Base-by-base conservation (phyloP, 2,888 invertebrate genomes). In the Pandemis cinnamomeana region DNA sequence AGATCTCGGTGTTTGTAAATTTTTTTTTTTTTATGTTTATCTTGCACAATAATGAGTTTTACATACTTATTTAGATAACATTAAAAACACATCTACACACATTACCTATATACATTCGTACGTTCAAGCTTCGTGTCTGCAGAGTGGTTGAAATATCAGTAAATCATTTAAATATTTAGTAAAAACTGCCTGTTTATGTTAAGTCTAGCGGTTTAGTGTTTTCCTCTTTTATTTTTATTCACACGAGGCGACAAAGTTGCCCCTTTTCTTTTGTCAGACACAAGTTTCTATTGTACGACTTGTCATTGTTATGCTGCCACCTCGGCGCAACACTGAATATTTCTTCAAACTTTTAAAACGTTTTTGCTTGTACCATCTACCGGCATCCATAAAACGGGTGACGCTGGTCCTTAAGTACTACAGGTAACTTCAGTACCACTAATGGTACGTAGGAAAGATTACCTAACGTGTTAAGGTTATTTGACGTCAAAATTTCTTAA, bases 211-310 rank as follows among this genome's bases (percentile, higher is more conserved):
- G 83, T 87, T 86, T 86, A 86, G 85, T 84, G 86, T 84, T 84
- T 84, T 82, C 82, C 78, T 86, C 83, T 86, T 88, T 87, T 87
- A 87, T 89, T 88, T 88, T 87, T 83, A 84, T 87, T 89, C 87
- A 89, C 89, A 87, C 88, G 88, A 80, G 79, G 82, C 76, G 72
- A 69, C 80, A 81, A 82, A 82, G 83, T 83, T 82, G 78, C 82
- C 80, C 83, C 83, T 83, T 87, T 87, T 84, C 83, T 89, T 88
- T 89, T 89, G 87, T 87, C 83, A 83, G 83, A 88, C 87, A 88
- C 84, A 86, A 87, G 86, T 87, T 87, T 88, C 87, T 87, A 88
- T 88, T 89, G 89, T 89, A 88, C 81, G 85, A 85, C 82, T 80
- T 84, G 87, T 86, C 87, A 86, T 88, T 88, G 88, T 88, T 88